Percentiles rank a stretch among this genome's conserved stretches.
Evolutionary conservation across 2,113 vertebrate genomes (phyloP).

Genomic region (Glareola pratincola): DNA sequence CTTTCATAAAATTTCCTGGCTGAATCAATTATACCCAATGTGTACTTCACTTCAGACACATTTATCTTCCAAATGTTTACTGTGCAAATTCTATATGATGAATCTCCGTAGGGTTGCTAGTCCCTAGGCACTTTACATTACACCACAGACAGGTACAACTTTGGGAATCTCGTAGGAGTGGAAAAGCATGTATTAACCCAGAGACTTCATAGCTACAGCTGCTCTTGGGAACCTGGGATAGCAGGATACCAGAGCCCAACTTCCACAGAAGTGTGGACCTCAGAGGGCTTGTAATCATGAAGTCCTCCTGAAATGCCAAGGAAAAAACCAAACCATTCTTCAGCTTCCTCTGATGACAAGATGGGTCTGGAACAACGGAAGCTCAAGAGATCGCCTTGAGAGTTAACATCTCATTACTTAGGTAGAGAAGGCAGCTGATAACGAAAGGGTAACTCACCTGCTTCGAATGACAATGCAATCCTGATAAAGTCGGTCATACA

Average conservation of each 20-base stretch:
- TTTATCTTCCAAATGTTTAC: not conserved
- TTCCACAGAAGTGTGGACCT: not conserved
- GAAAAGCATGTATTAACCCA: not conserved
- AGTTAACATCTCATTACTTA: too few relatives aligned
- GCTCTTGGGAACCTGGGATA: rapidly evolving
- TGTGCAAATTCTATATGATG: not conserved
- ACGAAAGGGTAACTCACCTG: constrained; percentile 70
- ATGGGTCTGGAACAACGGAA: not conserved
- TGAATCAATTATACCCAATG: not conserved
- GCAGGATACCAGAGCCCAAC: not conserved
- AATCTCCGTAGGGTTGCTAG: not conserved
- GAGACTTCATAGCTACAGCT: rapidly evolving
- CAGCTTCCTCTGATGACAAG: not conserved
- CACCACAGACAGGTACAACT: not conserved
- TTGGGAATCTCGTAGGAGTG: not conserved
- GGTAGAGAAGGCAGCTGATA: not conserved
- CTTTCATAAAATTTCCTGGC: not conserved
- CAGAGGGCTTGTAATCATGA: not conserved
- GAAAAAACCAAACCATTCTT: not conserved
- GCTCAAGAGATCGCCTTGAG: not conserved
- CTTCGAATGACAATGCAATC: constrained; percentile 78
- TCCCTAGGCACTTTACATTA: not conserved
- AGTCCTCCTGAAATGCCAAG: not conserved
- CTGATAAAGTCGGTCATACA: constrained; percentile 86
- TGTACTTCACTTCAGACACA: not conserved